Evolutionary conservation across 2,797 vertebrate genomes (phyloP), one percentile per base, ranked within the genome.

Genomic region (Cossypha polioptera): DNA sequence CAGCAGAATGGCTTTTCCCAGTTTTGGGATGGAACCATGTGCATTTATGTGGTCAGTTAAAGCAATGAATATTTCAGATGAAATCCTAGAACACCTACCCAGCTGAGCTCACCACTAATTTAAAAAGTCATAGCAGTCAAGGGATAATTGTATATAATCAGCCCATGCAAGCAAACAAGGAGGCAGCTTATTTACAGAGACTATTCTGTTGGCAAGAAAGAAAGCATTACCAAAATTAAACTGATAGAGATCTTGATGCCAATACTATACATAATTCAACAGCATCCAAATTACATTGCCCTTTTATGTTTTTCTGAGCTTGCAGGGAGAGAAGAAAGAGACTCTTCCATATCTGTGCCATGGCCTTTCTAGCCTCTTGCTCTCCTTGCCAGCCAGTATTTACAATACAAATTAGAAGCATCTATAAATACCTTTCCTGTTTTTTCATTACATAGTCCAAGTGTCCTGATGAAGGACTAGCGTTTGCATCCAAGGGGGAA

Each of bases 191-290:
- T 90, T 95, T 88, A 95, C 90, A 94, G 51, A 78, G 13, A 74
- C 62, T 73, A 22, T 88, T 92, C 43, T 72, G 24, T n/a, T 90
- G 90, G 90, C 90, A 90, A 94, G 82, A 91, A 68, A 88, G 76
- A 4, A 84, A 86, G 55, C 77, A 93, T 45, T 95, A 81, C 69
- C 62, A 93, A 95, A 95, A 95, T 83, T 68, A 91, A 96, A 94
- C 57, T 80, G 80, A 91, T 19, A 42, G 47, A 91, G 69, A 91
- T 67, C 36, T 79, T 48, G 7, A 24, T 66, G 79, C 62, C 93
- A 90, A 40, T 93, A 78, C 62, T 81, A 76, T 73, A 79, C 55
- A 94, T 92, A 93, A 94, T 90, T 94, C 73, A 93, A 45, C 69
- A 92, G 53, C 7, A 1, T 51, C 55, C 69, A 55, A 92, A 75